These are phyloP conservation scores for Gastracanthus pulcherrimus DNA, from an alignment of 2,888 invertebrate genomes.

Conservation along the genomic window DNA sequence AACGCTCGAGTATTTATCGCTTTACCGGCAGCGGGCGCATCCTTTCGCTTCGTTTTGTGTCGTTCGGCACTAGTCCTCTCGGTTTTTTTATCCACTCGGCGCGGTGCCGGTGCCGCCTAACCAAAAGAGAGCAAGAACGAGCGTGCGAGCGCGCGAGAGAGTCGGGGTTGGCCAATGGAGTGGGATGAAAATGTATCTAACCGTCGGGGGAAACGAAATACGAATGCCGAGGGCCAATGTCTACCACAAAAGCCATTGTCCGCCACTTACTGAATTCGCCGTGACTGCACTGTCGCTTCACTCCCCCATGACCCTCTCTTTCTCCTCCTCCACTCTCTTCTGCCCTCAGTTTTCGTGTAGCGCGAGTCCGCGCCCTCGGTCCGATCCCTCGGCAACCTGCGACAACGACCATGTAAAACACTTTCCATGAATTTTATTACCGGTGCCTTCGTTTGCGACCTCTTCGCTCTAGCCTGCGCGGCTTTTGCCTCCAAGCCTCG, in stretches of 20 bases:
- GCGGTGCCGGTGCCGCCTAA: conserved; percentile 50
- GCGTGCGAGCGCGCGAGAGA: conserved; percentile 50
- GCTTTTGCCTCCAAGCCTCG: not conserved
- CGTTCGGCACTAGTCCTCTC: conserved; percentile 53
- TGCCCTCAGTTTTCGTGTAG: conserved; percentile 50
- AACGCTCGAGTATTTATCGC: conserved; percentile 71
- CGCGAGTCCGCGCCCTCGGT: not conserved
- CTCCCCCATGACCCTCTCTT: conserved; percentile 58
- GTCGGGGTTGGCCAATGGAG: conserved; percentile 50
- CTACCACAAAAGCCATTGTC: conserved; percentile 74
- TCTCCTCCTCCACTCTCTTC: conserved; percentile 51
- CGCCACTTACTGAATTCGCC: conserved; percentile 76
- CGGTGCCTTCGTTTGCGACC: conserved; percentile 40
- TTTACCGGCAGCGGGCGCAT: conserved; percentile 56
- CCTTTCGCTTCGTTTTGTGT: conserved; percentile 60
- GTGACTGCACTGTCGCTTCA: conserved; percentile 63
- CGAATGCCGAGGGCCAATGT: conserved; percentile 70
- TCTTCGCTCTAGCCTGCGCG: too few relatives aligned
- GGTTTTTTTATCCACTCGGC: conserved; percentile 56
- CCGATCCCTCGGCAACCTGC: conserved; percentile 17
- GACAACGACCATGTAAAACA: conserved; percentile 70
- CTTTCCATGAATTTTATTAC: conserved; percentile 74
- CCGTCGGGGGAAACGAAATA: conserved; percentile 64
- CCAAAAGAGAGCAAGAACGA: conserved; percentile 32
- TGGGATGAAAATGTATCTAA: conserved; percentile 67